These are phyloP conservation scores for Silurus lanzhouensis DNA, from an alignment of 2,797 vertebrate species.

Conservation along the genomic window DNA sequence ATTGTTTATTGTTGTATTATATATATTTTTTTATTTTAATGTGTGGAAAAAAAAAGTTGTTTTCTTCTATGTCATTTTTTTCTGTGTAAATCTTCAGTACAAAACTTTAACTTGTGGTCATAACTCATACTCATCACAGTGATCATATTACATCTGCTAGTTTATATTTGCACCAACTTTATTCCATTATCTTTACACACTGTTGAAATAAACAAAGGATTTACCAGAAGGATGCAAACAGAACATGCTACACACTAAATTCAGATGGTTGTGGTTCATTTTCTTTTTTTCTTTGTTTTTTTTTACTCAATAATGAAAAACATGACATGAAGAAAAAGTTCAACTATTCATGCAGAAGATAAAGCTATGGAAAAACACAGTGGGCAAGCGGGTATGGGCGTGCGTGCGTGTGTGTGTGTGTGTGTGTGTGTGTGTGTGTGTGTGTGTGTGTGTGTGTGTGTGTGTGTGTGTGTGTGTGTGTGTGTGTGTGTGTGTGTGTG, in stretches of 20 bases:
- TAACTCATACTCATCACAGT: slow-evolving; percentile 2
- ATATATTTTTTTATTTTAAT: background rate
- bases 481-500: slow-evolving; percentile 27
- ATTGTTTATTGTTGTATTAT: background rate
- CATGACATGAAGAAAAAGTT: background rate
- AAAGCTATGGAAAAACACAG: slow-evolving; percentile 34
- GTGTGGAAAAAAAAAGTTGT: background rate
- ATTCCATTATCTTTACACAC: slow-evolving; percentile 15
- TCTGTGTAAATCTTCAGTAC: background rate
- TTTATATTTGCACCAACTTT: slow-evolving; percentile 41
- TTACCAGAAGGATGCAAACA: slow-evolving; percentile 6
- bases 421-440: background rate
- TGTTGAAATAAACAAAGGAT: slow-evolving; percentile 37
- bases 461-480: slow-evolving; percentile 21
- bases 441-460: slow-evolving; percentile 15
- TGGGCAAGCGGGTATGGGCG: background rate
- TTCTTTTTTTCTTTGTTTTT: background rate
- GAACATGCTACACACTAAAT: background rate
- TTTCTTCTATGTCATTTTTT: background rate
- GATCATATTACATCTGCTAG: slow-evolving; percentile 3
- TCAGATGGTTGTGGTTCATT: background rate
- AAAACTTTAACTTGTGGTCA: background rate
- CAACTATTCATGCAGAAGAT: background rate
- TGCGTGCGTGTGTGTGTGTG: slow-evolving; percentile 23
- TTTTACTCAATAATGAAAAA: background rate